phyloP scores from a whole-genome alignment of 2,888 invertebrate species.

The Drosophila prolongata region DNA sequence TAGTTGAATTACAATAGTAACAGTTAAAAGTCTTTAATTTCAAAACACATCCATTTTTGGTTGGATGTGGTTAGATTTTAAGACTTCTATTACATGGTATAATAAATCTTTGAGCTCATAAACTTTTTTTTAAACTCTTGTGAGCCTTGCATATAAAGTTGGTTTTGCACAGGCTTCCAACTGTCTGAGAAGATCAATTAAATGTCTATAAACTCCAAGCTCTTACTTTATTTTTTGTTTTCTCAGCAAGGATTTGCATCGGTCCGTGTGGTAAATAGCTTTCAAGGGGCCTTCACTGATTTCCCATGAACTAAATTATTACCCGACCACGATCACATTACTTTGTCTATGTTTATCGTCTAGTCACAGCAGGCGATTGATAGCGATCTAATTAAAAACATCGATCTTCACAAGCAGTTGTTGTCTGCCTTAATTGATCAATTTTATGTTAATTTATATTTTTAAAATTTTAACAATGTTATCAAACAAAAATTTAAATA shows the following conservation, averaged over 20 bases:
- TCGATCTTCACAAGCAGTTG: background rate
- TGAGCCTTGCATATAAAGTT: background rate
- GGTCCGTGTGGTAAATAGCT: background rate
- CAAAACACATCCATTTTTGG: background rate
- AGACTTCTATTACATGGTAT: background rate
- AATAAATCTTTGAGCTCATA: constrained; percentile 8
- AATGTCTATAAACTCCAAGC: constrained; percentile 4
- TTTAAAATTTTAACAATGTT: no score
- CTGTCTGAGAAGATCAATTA: constrained; percentile 18
- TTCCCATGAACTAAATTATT: background rate
- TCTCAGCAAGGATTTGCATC: background rate
- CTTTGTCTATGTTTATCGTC: background rate
- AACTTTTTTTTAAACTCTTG: background rate
- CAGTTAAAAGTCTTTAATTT: background rate
- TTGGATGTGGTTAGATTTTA: background rate
- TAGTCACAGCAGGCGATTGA: background rate
- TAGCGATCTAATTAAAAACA: background rate
- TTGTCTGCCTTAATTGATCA: no score
- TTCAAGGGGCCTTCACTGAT: background rate
- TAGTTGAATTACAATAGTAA: background rate
- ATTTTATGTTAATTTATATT: no score
- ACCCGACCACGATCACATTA: background rate
- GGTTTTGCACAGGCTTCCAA: background rate
- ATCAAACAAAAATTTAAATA: no score
- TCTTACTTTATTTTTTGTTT: background rate